Conservation (phyloP, 2,888 invertebrate species). For the Eristalis tenax region DNA sequence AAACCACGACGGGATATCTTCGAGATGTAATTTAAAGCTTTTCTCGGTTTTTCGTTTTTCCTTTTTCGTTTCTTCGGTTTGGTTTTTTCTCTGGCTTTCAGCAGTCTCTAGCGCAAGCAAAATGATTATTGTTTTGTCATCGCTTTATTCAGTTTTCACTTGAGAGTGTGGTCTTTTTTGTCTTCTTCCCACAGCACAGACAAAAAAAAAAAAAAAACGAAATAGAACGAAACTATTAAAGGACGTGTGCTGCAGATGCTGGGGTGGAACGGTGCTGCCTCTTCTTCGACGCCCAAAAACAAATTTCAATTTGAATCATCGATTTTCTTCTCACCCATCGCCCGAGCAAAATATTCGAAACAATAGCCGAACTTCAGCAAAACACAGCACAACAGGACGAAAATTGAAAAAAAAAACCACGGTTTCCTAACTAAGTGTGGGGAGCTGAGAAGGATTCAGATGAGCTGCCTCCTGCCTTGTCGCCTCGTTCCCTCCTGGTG, state of each 20-base stretch:
- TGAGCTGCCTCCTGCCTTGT: constrained; percentile 13
- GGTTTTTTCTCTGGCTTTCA: background rate
- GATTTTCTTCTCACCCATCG: constrained; percentile 55
- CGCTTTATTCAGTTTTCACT: constrained; percentile 46
- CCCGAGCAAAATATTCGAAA: background rate
- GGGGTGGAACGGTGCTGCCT: background rate
- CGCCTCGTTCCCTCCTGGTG: background rate
- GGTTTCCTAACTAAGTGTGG: background rate
- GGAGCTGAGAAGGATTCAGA: constrained; percentile 14
- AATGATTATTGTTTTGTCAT: constrained; percentile 49
- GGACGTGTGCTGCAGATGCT: background rate
- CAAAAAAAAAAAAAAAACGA: background rate
- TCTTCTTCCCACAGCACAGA: background rate
- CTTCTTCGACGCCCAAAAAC: constrained; percentile 33
- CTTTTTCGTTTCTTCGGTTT: background rate
- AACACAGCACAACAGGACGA: background rate
- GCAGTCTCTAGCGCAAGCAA: constrained; percentile 31
- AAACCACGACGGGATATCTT: background rate
- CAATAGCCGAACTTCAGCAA: background rate
- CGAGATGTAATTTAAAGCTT: constrained; percentile 38
- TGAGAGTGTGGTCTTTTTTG: background rate
- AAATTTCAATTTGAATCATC: constrained; percentile 58
- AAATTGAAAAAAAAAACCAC: background rate
- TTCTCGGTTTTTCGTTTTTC: constrained; percentile 9
- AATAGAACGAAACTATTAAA: background rate